Evolutionary conservation across 2,888 invertebrate genomes (phyloP), one percentile per base, ranked within the genome.

Genomic region (Himalopsyche japonica): DNA sequence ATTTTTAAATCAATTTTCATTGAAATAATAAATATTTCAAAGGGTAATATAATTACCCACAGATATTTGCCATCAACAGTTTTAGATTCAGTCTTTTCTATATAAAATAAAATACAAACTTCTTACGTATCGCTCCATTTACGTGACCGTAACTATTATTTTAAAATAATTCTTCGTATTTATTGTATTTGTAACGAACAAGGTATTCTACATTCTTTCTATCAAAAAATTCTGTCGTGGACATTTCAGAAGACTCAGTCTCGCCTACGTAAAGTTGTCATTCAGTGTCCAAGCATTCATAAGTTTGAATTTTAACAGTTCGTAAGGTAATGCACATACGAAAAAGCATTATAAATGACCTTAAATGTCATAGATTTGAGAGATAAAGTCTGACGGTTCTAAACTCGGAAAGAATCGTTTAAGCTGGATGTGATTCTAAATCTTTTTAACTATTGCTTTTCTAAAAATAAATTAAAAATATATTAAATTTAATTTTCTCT

Each of bases 331-430:
- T 82, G 76, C 77, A 80, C 77, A 76, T 82, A 84, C 80, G 78
- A n/a, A 76, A 86, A 86, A 84, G 86, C 82, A 83, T 86, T 82
- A 86, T 83, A 86, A 86, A 86, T 82, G 86, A 84, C 83, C 83
- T 47, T 48, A 82, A 81, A 86, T 82, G 84, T 86, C 84, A 84
- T 81, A 86, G 81, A 86, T 86, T 84, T 82, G 84, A 86, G 82
- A 82, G 84, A 86, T 86, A 86, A 85, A 83, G 81, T 77, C 84
- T 57, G 80, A 79, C 77, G 79, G 81, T 80, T 82, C 76, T 49
- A 76, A 80, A 84, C 85, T 76, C 32, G 24, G 76, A 27, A 43
- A 20, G 37, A 79, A 80, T 85, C 15, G 32, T 12, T 77, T 24
- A 15, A 77, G n/a, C 34, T 34, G 15, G 20, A 37, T 20, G 77